Percentiles rank a stretch among this genome's conserved stretches.
phyloP scores from a whole-genome alignment of 2,888 invertebrate species.

The Clepsis dumicolana region DNA sequence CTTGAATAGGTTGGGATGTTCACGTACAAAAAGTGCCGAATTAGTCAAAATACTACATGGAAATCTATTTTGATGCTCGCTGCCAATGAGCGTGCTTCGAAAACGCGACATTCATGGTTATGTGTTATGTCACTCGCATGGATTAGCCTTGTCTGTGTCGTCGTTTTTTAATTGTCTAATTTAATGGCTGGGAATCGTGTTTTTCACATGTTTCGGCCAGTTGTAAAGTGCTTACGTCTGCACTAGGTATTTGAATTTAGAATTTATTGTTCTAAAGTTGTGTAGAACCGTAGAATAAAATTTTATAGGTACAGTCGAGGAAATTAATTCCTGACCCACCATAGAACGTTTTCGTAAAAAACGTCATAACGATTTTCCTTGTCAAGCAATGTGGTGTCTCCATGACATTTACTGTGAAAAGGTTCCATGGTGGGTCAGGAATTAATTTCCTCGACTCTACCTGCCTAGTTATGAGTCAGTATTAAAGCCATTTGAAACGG shows the following conservation, averaged over 20 bases:
- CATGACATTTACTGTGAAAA: no score
- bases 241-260: slow-evolving; percentile 7
- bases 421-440: no score
- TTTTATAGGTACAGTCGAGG: no score
- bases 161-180: slow-evolving; percentile 60
- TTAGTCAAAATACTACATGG: no score
- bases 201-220: slow-evolving; percentile 56
- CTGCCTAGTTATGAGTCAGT: neutral
- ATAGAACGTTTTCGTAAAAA: no score
- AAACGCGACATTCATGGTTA: slow-evolving; percentile 21
- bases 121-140: slow-evolving; percentile 31
- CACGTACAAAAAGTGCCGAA: no score
- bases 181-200: slow-evolving; percentile 57
- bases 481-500: neutral
- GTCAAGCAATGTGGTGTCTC: no score
- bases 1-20: no score
- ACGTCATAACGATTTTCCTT: no score
- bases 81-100: neutral
- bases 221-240: neutral
- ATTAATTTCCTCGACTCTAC: no score
- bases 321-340: no score
- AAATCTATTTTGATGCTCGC: neutral
- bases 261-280: neutral
- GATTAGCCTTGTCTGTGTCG: slow-evolving; percentile 24
- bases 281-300: neutral